Evolutionary conservation across 2,888 invertebrate genomes (phyloP).

Genomic region (Yponomeuta sedellus): DNA sequence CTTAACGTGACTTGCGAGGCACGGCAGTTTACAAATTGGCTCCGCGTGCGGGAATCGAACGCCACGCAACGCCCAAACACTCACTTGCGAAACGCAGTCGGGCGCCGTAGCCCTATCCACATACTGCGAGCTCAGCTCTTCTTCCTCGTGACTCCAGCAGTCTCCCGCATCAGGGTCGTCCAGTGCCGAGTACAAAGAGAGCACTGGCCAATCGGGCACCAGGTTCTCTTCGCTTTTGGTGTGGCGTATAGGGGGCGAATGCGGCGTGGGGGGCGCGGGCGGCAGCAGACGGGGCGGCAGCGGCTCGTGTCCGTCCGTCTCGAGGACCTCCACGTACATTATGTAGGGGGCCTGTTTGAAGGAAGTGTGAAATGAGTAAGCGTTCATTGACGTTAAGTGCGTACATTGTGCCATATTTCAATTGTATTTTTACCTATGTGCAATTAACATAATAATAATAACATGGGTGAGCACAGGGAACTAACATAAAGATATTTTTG

Average conservation of each 20-base stretch:
- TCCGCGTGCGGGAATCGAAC: too few species aligned
- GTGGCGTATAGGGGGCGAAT: conserved; percentile 83
- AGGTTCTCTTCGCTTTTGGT: conserved; percentile 97
- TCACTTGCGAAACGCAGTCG: conserved; percentile 88
- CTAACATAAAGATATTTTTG: too few species aligned
- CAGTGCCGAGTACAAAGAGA: conserved; percentile 56
- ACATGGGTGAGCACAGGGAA: too few species aligned
- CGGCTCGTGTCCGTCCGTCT: conserved; percentile 84
- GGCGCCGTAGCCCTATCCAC: conserved; percentile 54
- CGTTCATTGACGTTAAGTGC: too few species aligned
- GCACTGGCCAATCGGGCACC: conserved; percentile 73
- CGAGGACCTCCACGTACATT: conserved; percentile 97
- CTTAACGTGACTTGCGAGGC: too few species aligned
- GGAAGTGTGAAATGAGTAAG: conserved; percentile 11
- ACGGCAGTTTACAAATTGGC: too few species aligned
- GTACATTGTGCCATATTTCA: too few species aligned
- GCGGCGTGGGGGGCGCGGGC: conserved; percentile 83
- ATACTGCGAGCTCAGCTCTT: conserved; percentile 81
- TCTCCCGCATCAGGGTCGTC: conserved; percentile 74
- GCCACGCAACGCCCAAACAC: conserved; percentile 34
- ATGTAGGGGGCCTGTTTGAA: conserved; percentile 90
- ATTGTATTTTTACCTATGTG: too few species aligned
- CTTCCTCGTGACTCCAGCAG: conserved; percentile 97
- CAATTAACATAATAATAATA: too few species aligned
- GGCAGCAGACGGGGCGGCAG: conserved; percentile 93